These are phyloP conservation scores for Acridotheres tristis DNA, from an alignment of 2,797 vertebrate genomes.

Conservation along the genomic window DNA sequence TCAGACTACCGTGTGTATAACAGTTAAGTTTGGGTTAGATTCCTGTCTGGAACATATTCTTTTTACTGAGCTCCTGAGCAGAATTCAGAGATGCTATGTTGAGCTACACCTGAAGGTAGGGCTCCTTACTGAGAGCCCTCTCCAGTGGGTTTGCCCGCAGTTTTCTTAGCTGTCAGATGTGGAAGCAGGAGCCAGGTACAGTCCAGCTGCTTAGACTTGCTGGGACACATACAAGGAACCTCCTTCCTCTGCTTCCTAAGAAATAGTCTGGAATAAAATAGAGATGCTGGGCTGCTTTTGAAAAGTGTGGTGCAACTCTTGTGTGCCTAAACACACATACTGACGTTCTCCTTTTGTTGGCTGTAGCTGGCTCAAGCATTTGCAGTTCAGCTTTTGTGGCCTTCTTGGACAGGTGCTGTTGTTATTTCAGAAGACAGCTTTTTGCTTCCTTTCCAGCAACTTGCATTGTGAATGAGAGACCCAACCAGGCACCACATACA, in stretches of 20 bases:
- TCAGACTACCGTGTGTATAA: fast-evolving
- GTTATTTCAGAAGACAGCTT: neutral
- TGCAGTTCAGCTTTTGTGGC: neutral
- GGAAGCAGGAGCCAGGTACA: neutral
- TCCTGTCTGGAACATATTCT: neutral
- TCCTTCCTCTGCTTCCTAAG: neutral
- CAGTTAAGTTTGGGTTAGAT: neutral
- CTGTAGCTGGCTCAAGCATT: neutral
- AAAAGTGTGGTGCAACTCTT: neutral
- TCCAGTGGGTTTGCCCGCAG: neutral
- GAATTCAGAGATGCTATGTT: neutral
- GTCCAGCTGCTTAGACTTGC: neutral
- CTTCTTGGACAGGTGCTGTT: neutral
- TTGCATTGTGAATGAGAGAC: neutral
- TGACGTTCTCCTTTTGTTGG: neutral
- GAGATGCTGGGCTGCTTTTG: neutral
- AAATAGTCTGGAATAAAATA: neutral
- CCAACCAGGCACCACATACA: neutral
- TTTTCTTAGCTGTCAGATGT: neutral
- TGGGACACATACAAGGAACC: neutral
- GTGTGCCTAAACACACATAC: neutral
- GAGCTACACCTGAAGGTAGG: neutral
- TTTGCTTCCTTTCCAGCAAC: neutral
- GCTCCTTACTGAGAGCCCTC: neutral
- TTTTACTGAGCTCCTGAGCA: neutral